Conservation (phyloP, 2,113 vertebrate genomes). For the Pachyramphus minor region DNA sequence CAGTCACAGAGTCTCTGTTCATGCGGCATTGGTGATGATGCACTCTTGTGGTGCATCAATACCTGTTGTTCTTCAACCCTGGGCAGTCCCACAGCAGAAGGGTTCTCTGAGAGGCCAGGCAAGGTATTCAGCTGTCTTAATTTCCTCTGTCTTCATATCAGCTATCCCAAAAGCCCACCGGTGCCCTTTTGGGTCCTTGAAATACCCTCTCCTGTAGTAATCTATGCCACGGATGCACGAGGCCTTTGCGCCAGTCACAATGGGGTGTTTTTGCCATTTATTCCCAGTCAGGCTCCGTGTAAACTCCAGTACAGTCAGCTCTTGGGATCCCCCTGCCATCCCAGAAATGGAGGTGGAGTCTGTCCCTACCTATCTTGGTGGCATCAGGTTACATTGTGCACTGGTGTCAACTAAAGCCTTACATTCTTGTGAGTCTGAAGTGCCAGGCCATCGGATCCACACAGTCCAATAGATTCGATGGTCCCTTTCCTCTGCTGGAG, state of each 20-base stretch:
- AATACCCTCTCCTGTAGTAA: neutral
- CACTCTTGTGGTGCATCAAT: neutral
- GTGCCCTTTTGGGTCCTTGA: neutral
- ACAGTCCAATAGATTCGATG: neutral
- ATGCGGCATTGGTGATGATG: neutral
- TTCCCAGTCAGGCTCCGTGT: neutral
- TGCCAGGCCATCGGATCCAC: neutral
- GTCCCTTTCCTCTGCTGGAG: neutral
- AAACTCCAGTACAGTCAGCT: neutral
- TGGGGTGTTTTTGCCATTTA: neutral
- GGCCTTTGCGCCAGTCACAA: neutral
- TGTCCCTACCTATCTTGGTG: neutral
- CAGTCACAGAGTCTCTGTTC: neutral
- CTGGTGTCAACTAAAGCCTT: neutral
- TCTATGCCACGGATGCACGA: neutral
- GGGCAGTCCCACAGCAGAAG: neutral
- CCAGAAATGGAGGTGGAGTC: neutral
- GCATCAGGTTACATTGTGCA: neutral
- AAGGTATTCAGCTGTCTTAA: neutral
- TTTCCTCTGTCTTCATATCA: neutral
- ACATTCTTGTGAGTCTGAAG: neutral
- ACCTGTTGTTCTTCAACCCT: neutral
- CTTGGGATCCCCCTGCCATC: neutral
- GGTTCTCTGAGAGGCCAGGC: neutral
- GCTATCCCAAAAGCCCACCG: neutral